Conservation (phyloP, 1,140 invertebrate genomes). For the Diplogasteroides magnus region DNA sequence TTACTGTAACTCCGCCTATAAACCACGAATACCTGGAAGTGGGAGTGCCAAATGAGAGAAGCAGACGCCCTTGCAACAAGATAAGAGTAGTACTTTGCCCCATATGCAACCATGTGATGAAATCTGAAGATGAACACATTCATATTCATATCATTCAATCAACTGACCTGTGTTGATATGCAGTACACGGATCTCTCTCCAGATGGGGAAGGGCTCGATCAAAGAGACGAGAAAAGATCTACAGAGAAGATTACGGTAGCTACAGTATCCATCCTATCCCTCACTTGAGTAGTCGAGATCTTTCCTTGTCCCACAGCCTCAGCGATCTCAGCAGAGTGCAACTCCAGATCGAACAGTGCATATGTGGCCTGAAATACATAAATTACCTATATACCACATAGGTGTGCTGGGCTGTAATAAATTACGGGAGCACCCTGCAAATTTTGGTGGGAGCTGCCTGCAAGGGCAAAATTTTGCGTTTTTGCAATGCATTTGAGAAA, state of each 20-base stretch:
- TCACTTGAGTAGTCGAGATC: constrained; percentile 64
- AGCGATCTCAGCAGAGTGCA: constrained; percentile 43
- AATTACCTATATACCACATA: not conserved
- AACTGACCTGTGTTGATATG: constrained; percentile 81
- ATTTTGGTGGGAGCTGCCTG: too few species aligned
- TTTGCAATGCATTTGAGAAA: too few species aligned
- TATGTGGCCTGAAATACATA: constrained; percentile 35
- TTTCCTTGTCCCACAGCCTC: constrained; percentile 30
- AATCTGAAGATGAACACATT: constrained; percentile 64
- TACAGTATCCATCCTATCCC: not conserved
- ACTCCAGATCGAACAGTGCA: constrained; percentile 47
- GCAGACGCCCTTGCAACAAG: constrained; percentile 86
- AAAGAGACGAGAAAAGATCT: constrained; percentile 71
- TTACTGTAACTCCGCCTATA: not conserved
- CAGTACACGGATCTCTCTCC: constrained; percentile 58
- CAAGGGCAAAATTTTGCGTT: too few species aligned
- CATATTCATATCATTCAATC: not conserved
- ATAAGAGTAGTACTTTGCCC: constrained; percentile 96
- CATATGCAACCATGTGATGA: constrained; percentile 92
- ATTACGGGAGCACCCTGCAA: too few species aligned
- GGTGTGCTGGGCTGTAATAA: too few species aligned
- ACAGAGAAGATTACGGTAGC: not conserved
- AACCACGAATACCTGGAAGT: constrained; percentile 64
- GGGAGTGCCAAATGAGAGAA: constrained; percentile 82
- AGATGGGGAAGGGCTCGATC: constrained; percentile 58